Evolutionary conservation across 2,113 vertebrate species (phyloP).

Genomic region (Larimichthys polyactis): DNA sequence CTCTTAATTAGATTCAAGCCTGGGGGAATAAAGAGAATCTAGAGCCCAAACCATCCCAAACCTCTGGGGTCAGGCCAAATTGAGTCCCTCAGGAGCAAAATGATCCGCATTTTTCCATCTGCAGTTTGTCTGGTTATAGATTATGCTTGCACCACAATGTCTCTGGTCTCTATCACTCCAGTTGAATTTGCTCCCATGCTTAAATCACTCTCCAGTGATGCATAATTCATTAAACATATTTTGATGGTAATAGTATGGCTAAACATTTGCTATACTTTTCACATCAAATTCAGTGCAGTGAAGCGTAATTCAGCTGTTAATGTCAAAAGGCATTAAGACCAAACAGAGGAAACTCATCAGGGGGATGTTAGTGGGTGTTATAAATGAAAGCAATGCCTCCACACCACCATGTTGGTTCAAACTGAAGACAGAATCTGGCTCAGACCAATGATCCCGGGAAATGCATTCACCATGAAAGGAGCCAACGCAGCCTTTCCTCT

Average conservation of each 20-base stretch:
- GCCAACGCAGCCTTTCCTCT: constrained; percentile 49
- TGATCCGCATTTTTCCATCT: constrained; percentile 2
- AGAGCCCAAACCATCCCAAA: neutral
- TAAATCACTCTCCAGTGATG: neutral
- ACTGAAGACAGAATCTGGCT: constrained; percentile 37
- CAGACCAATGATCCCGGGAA: constrained; percentile 54
- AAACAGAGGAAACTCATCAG: constrained; percentile 2
- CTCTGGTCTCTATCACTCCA: constrained; percentile 1
- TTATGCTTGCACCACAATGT: neutral
- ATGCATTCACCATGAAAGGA: constrained; percentile 62
- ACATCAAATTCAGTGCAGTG: constrained; percentile 16
- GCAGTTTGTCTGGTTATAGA: constrained; percentile 8
- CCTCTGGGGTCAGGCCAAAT: neutral
- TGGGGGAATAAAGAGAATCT: neutral
- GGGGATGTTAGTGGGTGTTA: constrained; percentile 26
- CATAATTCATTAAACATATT: constrained; percentile 20
- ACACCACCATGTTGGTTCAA: constrained; percentile 53
- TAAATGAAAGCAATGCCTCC: constrained; percentile 10
- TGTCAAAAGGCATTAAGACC: constrained; percentile 22
- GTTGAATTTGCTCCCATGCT: neutral
- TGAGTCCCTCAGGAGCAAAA: neutral
- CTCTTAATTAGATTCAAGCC: neutral
- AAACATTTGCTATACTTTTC: neutral
- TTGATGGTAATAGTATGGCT: neutral
- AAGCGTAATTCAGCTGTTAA: constrained; percentile 20